Percentiles rank a stretch among this genome's conserved stretches.
phyloP scores from a whole-genome alignment of 1,140 invertebrate genomes.

The Kradibia gibbosae region DNA sequence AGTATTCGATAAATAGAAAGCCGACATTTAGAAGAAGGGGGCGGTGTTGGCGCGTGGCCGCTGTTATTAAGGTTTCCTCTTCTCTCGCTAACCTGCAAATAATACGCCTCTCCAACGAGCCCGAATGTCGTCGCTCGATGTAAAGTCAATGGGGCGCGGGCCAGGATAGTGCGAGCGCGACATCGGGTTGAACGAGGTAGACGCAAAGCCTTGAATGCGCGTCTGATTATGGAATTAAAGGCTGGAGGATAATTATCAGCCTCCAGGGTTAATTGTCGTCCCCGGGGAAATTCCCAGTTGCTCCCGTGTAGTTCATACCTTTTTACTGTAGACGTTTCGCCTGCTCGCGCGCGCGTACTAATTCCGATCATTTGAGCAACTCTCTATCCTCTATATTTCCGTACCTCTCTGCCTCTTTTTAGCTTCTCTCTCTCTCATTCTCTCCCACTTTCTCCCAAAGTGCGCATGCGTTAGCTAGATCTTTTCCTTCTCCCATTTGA shows the following conservation, averaged over 20 bases:
- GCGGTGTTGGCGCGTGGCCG: conserved; percentile 22
- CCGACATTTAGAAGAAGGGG: neutral
- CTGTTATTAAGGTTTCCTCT: conserved; percentile 18
- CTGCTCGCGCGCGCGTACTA: conserved; percentile 2
- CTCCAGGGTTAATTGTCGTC: conserved; percentile 48
- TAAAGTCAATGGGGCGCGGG: neutral
- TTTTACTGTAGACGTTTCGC: neutral
- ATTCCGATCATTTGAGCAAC: conserved; percentile 33
- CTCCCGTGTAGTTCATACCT: conserved; percentile 20
- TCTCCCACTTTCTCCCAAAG: conserved; percentile 26
- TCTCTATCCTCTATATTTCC: neutral
- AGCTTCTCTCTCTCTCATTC: neutral
- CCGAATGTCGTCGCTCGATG: neutral
- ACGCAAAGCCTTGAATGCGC: conserved; percentile 35
- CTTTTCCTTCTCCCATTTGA: neutral
- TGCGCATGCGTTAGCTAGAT: too few species aligned
- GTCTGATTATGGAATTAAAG: conserved; percentile 51
- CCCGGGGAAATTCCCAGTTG: conserved; percentile 29
- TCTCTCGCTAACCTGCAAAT: conserved; percentile 31
- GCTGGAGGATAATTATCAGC: conserved; percentile 46
- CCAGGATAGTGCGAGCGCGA: neutral
- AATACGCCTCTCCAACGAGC: neutral
- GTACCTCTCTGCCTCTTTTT: neutral
- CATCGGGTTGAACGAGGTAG: neutral
- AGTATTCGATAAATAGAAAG: conserved; percentile 40